Base-by-base conservation (phyloP, 2,113 vertebrate genomes). In the Dicrurus megarhynchus region DNA sequence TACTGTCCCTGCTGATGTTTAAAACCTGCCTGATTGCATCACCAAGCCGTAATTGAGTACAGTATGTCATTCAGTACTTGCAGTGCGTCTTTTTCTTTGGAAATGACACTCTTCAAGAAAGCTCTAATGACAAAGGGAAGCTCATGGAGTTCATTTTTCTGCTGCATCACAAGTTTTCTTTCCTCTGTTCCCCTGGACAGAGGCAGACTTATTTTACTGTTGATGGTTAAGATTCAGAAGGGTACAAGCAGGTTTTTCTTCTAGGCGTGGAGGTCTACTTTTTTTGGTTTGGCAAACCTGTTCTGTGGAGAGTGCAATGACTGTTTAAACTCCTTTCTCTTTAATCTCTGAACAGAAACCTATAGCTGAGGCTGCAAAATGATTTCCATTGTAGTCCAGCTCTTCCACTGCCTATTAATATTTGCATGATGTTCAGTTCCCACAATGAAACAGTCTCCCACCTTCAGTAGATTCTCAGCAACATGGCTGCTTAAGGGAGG, bases 11-110 rank as follows among this genome's bases (percentile, higher is more conserved):
- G n/a, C 35, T 94, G 93, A 93, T 91, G 68, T 93, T 94, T 94
- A 76, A 95, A 95, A 84, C 39, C 41, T 78, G 70, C 46, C 59
- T 96, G 82, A 97, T 63, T 89, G 74, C 64, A 89, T 96, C 80
- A 94, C 84, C 86, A 82, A 70, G 47, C 37, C 3, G 7, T 90
- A 93, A 91, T 49, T 75, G 70, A 97, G 74, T 49, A 74, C 56
- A 92, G 24, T 20, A 28, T 49, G 73, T 81, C 46, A 5, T 75
- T 94, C 4, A 24, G 42, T 64, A 68, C n/a, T 78, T 79, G 50
- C 12, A 68, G n/a, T 68, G 26, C 60, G 21, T 89, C 81, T 77
- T 90, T 69, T 83, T 61, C 20, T 81, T 84, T 93, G 83, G 76
- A 94, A 95, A 87, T 84, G n/a, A 24, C 42, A 32, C 11, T 67